Base-by-base conservation (phyloP, 1,140 invertebrate genomes). In the Pteromalus puparum region DNA sequence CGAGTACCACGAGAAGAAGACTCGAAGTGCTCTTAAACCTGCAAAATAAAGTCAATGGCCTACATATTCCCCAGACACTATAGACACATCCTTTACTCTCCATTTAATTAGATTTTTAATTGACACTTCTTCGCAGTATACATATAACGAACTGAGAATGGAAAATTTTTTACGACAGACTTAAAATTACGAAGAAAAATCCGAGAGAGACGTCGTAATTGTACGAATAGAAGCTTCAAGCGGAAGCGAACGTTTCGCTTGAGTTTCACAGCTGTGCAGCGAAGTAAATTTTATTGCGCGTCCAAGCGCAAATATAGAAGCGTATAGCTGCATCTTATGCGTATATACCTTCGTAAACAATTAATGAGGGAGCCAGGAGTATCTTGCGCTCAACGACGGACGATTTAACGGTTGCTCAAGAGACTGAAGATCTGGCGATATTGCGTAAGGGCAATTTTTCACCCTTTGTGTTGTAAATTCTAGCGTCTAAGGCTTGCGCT, bases 261-360 rank as follows among this genome's bases (percentile, higher is more conserved):
- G 18, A 61, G 15, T 13, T 48, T 15, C 46, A 18, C 48, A 61
- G 75, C 24, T 75, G 42, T 12, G 13, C 46, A 61, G 12, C 46
- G 48, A 21, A 15, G n/a, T 77, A 77, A 77, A 77, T 77, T 77
- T 77, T 30, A 77, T 77, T 77, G 26, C 46, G 4, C 75, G 48
- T 77, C 15, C 75, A 34, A 65, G n/a, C 28, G 48, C 13, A 77
- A 77, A 77, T 65, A 77, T 65, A 26, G 38, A 38, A 10, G 10
- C 72, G 30, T 28, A 18, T 21, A 74, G 72, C 12, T 74, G 21
- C 15, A 21, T 2, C 6, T 26, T 74, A 34, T 30, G 10, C 10
- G n/a, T n/a, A n/a, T n/a, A n/a, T n/a, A 34, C 30, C 65, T 68
- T 72, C 67, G 67, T 70, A 28, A 70, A 70, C 67, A 70, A 70